Conservation (phyloP, 2,797 vertebrate genomes). For the Sparus aurata region DNA sequence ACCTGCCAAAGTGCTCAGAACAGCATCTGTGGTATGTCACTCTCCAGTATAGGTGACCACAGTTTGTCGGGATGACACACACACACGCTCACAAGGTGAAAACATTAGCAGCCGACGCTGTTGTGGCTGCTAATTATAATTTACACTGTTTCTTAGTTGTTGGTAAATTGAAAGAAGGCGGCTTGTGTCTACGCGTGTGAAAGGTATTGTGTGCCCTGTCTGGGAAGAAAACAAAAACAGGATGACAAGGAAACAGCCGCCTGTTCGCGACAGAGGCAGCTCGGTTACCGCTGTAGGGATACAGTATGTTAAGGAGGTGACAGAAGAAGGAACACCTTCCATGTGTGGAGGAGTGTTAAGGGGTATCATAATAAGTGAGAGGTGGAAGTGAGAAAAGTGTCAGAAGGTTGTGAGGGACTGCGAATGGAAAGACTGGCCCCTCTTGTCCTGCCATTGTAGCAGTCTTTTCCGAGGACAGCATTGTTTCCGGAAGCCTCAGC, state of each 20-base stretch:
- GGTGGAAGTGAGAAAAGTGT: constrained; percentile 58
- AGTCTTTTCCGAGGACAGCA: constrained; percentile 48
- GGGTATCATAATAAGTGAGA: constrained; percentile 74
- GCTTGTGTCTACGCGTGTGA: neutral
- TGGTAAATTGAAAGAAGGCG: constrained; percentile 5
- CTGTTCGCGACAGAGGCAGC: constrained; percentile 48
- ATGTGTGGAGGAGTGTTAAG: constrained; percentile 54
- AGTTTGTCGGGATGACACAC: too few relatives aligned
- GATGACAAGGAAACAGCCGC: constrained; percentile 15
- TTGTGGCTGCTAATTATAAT: neutral
- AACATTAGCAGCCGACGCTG: too few relatives aligned
- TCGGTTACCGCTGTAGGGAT: neutral
- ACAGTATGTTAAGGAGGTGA: constrained; percentile 52
- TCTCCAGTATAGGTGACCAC: too few relatives aligned
- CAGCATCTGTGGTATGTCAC: too few relatives aligned
- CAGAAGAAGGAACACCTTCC: constrained; percentile 44
- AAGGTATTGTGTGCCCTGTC: constrained; percentile 6
- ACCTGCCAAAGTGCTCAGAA: too few relatives aligned
- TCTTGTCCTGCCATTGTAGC: constrained; percentile 68
- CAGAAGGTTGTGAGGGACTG: constrained; percentile 61
- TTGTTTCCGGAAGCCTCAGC: constrained; percentile 64
- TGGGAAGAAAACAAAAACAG: constrained; percentile 19
- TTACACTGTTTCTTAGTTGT: neutral
- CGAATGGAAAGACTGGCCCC: constrained; percentile 73
- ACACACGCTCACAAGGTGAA: too few relatives aligned